These are phyloP conservation scores for Chondrilla cf. caribensis DNA, from an alignment of 37 sponge, comb jelly and placozoan genomes.

Conservation along the genomic window DNA sequence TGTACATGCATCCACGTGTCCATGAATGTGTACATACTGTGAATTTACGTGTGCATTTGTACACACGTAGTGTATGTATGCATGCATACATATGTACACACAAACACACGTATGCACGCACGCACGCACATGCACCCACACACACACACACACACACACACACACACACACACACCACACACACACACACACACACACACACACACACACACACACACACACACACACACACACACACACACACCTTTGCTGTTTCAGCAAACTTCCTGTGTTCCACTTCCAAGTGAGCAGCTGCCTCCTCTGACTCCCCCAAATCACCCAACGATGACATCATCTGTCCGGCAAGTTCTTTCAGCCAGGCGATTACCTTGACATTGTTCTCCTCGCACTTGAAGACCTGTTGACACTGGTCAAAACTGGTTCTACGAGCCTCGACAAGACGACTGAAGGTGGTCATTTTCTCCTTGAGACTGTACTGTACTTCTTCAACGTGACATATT, in stretches of 20 bases:
- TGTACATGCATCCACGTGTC: no score
- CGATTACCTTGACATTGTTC: conserved; percentile 47
- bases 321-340: conserved; percentile 28
- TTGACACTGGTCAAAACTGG: conserved; percentile 52
- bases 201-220: neutral
- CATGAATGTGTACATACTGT: no score
- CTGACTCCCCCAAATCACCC: conserved; percentile 45
- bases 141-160: conserved; percentile 19
- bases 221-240: conserved; percentile 1
- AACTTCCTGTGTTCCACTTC: conserved; percentile 48
- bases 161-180: no score
- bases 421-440: conserved; percentile 51
- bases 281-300: conserved; percentile 24
- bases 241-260: conserved; percentile 59
- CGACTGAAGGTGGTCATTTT: conserved; percentile 35
- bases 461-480: conserved; percentile 33
- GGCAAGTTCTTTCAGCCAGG: conserved; percentile 38
- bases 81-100: no score
- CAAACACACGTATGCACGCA: neutral
- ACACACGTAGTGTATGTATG: no score
- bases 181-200: neutral
- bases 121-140: neutral
- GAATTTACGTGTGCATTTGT: no score
- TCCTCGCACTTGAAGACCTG: conserved; percentile 65
- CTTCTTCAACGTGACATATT: conserved; percentile 24